Base-by-base conservation (phyloP, 2,797 vertebrate species). In the Amblyopsis hoosieri region DNA sequence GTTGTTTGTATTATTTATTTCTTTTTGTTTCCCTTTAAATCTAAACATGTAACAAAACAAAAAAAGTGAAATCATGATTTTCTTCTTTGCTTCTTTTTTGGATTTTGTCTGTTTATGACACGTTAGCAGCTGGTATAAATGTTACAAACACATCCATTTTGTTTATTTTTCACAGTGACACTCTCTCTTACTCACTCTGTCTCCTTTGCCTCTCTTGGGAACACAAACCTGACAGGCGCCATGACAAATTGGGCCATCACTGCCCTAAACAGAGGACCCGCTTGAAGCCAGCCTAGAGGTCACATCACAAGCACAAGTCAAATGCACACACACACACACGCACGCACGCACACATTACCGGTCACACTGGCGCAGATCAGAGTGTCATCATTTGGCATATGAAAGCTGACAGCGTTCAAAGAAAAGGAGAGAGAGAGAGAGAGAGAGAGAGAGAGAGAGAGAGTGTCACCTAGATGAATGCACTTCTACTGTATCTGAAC, bases 201-300 rank as follows among this genome's bases (percentile, higher is more conserved):
- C 14, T 45, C 60, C 42, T 67, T 51, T 61, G 51, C 64, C 1
- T 51, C 57, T 78, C 66, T 72, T 0, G 69, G 75, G 71, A 81
- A 53, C 61, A 62, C 33, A 58, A 59, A 62, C 74, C 69, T 83
- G 82, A 84, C 87, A 87, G 78, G 72, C 62, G 64, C 70, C 82
- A 85, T 23, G 83, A 86, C 78, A 85, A 83, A 87, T 86, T 66
- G 50, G 65, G 66, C 73, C 73, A 64, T 76, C 71, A 55, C 51
- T 62, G 74, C 62, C 69, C 46, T 66, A 78, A 85, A 76, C 45
- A 15, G 72, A 74, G 62, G 61, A 64, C 65, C 54, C 45, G 66
- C 60, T 75, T 72, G 58, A 64, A 80, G 67, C 62, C 66, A 54
- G 58, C 57, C 55, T 54, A 52, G 73, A 77, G 76, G 72, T 82